Conservation (phyloP, 2,888 invertebrate genomes). For the Brenthis hecate region DNA sequence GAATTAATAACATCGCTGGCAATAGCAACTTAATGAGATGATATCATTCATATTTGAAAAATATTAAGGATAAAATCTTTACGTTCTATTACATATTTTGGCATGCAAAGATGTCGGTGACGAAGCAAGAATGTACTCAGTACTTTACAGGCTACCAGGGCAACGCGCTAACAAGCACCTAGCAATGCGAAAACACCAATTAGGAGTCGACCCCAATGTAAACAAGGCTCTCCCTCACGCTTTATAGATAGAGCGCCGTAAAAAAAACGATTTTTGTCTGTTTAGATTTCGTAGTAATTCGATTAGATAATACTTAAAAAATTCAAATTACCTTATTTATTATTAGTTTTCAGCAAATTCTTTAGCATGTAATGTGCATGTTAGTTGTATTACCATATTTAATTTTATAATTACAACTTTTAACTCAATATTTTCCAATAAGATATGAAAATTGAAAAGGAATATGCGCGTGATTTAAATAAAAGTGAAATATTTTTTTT, state of each 20-base stretch:
- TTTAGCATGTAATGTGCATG: too few species aligned
- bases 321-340: neutral
- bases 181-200: conserved; percentile 15
- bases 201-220: conserved; percentile 23
- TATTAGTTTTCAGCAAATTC: neutral
- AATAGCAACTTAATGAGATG: too few species aligned
- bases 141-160: conserved; percentile 1
- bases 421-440: too few species aligned
- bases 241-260: conserved; percentile 10
- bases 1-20: neutral
- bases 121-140: conserved; percentile 12
- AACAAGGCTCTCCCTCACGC: conserved; percentile 12
- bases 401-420: too few species aligned
- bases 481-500: too few species aligned
- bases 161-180: conserved; percentile 14
- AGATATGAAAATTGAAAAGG: too few species aligned
- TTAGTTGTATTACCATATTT: too few species aligned
- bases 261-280: conserved; percentile 9
- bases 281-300: neutral
- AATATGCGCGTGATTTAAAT: too few species aligned
- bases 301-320: too few species aligned
- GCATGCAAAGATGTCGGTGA: conserved; percentile 1
- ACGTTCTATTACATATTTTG: neutral
- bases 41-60: neutral
- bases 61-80: neutral